Percentiles rank a stretch among this genome's conserved stretches.
These are phyloP conservation scores for Cryptosula pallasiana DNA, from an alignment of 2,888 invertebrate species.

Conservation along the genomic window DNA sequence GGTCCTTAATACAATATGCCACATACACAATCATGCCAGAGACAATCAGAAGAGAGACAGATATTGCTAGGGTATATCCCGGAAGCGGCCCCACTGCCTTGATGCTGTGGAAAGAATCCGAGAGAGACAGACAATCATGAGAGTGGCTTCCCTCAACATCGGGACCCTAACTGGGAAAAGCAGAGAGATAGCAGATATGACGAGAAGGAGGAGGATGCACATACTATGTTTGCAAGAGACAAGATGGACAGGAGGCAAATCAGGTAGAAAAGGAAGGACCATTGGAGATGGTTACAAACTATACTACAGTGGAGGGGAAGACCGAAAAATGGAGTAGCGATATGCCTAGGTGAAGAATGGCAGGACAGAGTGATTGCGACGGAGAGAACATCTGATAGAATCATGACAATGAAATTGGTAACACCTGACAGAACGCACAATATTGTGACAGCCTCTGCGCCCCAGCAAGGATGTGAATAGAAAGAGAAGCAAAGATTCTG, in stretches of 20 bases:
- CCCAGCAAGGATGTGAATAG: background rate
- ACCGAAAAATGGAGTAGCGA: no score
- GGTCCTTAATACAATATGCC: background rate
- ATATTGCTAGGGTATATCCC: background rate
- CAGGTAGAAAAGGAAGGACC: no score
- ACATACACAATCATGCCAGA: background rate
- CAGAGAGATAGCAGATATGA: no score
- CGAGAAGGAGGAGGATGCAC: no score
- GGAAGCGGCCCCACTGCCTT: background rate
- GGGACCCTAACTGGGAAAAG: no score
- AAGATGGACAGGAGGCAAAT: no score
- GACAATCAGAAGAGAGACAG: background rate
- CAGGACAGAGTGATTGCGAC: no score
- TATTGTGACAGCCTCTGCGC: background rate
- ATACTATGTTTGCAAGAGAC: no score
- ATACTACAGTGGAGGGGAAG: no score
- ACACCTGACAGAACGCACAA: background rate
- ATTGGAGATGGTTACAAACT: no score
- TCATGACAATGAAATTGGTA: conserved; percentile 16
- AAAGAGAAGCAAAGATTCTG: background rate
- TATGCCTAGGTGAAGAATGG: no score
- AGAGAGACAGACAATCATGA: background rate
- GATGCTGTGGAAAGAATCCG: background rate
- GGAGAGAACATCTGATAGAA: conserved; percentile 10
- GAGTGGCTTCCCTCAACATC: no score